A percentile compares a stretch with the other conserved stretches of the same genome.
phyloP scores from a whole-genome alignment of 2,888 invertebrate species.

The Clivina fossor region DNA sequence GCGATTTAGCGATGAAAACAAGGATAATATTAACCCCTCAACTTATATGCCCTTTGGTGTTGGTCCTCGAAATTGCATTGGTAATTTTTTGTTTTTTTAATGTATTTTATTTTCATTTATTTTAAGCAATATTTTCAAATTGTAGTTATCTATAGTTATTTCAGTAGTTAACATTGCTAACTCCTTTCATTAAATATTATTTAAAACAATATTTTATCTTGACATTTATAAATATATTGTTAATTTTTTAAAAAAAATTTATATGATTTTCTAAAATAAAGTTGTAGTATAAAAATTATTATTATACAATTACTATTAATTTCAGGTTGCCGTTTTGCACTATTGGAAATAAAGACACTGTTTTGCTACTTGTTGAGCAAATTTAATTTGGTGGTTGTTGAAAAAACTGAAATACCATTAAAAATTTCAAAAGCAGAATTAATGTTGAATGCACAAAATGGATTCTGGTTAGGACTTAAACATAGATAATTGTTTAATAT shows the following conservation, averaged over 20 bases:
- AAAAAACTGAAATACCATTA: slow-evolving; percentile 44
- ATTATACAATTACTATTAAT: not conserved
- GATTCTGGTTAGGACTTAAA: slow-evolving; percentile 44
- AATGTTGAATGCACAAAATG: slow-evolving; percentile 39
- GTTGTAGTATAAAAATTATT: not conserved
- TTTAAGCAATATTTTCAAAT: too few relatives aligned
- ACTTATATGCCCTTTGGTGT: slow-evolving; percentile 34
- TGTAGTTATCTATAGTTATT: too few relatives aligned
- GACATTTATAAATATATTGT: too few relatives aligned
- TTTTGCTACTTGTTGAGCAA: slow-evolving; percentile 42
- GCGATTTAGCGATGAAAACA: slow-evolving; percentile 18
- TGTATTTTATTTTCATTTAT: not conserved
- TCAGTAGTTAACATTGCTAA: too few relatives aligned
- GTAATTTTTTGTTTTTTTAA: not conserved
- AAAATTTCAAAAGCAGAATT: slow-evolving; percentile 39
- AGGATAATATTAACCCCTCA: slow-evolving; percentile 25
- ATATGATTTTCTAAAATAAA: too few relatives aligned
- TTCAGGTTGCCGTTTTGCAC: slow-evolving; percentile 44
- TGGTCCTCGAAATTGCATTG: slow-evolving; percentile 36
- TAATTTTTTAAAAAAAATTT: too few relatives aligned
- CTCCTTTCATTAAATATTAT: too few relatives aligned
- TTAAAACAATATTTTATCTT: too few relatives aligned
- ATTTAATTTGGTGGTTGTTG: slow-evolving; percentile 44
- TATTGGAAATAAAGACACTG: slow-evolving; percentile 44
- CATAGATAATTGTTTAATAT: slow-evolving; percentile 16